Evolutionary conservation across 2,797 vertebrate species (phyloP).

Genomic region (Austrolebias charrua): DNA sequence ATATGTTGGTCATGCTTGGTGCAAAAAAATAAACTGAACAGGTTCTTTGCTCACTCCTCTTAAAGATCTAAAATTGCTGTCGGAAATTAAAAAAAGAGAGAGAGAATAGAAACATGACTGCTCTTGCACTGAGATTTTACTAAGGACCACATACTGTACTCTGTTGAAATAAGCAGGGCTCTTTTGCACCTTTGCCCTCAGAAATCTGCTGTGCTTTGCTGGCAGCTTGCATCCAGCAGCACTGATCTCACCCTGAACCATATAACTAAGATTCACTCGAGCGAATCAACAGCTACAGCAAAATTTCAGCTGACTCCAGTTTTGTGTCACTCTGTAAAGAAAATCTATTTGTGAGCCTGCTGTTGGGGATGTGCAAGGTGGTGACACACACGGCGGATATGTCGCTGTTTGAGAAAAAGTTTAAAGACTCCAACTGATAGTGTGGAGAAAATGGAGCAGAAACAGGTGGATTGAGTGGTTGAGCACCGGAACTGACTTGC

Average conservation of each 20-base stretch:
- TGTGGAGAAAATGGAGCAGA: not conserved
- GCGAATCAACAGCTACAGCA: constrained; percentile 44
- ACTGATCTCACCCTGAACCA: constrained; percentile 22
- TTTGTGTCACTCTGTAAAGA: constrained; percentile 47
- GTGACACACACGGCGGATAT: constrained; percentile 23
- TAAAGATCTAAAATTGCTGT: constrained; percentile 19
- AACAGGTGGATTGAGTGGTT: constrained; percentile 9
- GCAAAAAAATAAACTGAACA: too few species aligned
- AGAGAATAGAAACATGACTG: constrained; percentile 12
- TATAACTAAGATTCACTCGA: constrained; percentile 45
- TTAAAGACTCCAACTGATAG: constrained; percentile 4
- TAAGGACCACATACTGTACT: constrained; percentile 66
- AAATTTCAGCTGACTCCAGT: constrained; percentile 60
- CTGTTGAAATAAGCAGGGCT: constrained; percentile 59
- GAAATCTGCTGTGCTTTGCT: constrained; percentile 34
- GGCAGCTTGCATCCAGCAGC: constrained; percentile 23
- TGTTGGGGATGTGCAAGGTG: constrained; percentile 20
- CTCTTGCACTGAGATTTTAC: constrained; percentile 31
- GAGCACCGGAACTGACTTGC: not conserved
- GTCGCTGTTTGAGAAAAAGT: constrained; percentile 6
- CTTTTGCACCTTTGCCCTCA: constrained; percentile 35
- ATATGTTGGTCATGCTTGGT: too few species aligned
- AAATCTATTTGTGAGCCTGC: constrained; percentile 45
- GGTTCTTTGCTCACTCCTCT: not conserved
- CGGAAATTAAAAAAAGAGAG: constrained; percentile 16